Evolutionary conservation across 1,140 invertebrate species (phyloP), one percentile per base, ranked within the genome.

Genomic region (Drosophila virilis): DNA sequence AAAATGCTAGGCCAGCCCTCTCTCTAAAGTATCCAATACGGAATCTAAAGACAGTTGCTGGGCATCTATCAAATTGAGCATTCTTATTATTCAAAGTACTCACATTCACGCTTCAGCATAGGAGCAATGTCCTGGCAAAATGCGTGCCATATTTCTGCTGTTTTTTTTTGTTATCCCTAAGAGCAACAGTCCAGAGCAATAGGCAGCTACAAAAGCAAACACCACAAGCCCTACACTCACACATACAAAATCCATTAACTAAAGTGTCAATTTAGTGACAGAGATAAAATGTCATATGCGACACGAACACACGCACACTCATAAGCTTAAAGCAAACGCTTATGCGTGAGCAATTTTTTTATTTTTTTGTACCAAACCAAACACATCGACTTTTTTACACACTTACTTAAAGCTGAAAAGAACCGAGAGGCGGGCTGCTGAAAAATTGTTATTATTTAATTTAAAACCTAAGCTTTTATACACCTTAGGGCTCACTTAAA

Each of bases 221-320:
- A 65, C 66, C 82, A 72, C 77, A 85, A 74, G 76, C 77, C 68
- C 65, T 66, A 72, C 79, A 79, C 79, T 77, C 84, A 89, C 84
- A 84, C 84, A 89, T 78, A 83, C 79, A 78, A 90, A 90, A 91
- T 83, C 86, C 88, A 90, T 90, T 90, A 90, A 90, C 82, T 90
- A 90, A 90, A 90, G 86, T 90, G 86, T 90, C 86, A 90, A 90
- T 90, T 90, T 90, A 90, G 88, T 90, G 86, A 90, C 88, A 90
- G 77, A 90, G 86, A 90, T 90, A 90, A 90, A 90, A 90, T 82
- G 88, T 82, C 86, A 90, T 83, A 90, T 81, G 66, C 75, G 42
- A 86, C 64, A 74, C 54, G 37, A 48, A 64, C 45, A 71, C 32
- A 42, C 38, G 74, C 46, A 62, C 40, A 66, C 54, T 45, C 65